phyloP scores from a whole-genome alignment of 2,888 invertebrate species.

The Eurois occulta region DNA sequence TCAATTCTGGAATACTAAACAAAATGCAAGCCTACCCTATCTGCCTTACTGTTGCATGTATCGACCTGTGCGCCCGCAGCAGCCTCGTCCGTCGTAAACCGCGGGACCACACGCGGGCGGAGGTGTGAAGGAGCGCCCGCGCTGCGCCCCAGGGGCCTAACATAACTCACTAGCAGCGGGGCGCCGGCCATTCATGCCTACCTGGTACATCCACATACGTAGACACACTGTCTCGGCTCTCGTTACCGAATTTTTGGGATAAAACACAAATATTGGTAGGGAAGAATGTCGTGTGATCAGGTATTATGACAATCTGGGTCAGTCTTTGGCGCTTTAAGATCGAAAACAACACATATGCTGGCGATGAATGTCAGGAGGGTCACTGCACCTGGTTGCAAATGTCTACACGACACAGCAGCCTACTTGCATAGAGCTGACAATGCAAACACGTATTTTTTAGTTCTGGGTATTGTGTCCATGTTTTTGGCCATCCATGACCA shows the following conservation, averaged over 20 bases:
- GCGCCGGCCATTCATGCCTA: conserved; percentile 89
- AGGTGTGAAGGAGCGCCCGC: conserved; percentile 89
- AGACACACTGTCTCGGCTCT: conserved; percentile 86
- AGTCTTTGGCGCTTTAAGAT: background rate
- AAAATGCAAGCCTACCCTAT: background rate
- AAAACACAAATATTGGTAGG: conserved; percentile 26
- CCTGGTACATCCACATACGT: conserved; percentile 81
- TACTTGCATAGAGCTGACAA: background rate
- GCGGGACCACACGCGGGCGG: conserved; percentile 90
- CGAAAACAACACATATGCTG: background rate
- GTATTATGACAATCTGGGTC: background rate
- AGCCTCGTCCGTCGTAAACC: conserved; percentile 85
- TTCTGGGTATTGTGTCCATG: background rate
- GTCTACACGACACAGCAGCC: background rate
- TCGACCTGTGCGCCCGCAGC: conserved; percentile 78
- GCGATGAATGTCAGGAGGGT: too few relatives aligned
- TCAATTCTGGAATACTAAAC: background rate
- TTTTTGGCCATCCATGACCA: background rate
- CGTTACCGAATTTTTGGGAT: conserved; percentile 67
- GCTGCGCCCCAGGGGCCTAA: conserved; percentile 86
- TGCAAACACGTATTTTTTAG: background rate
- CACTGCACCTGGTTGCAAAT: background rate
- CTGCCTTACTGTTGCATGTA: conserved; percentile 68
- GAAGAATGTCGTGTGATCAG: conserved; percentile 17
- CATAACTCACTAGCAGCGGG: conserved; percentile 90